Base-by-base conservation (phyloP, 2,113 vertebrate species). In the Mohoua ochrocephala region DNA sequence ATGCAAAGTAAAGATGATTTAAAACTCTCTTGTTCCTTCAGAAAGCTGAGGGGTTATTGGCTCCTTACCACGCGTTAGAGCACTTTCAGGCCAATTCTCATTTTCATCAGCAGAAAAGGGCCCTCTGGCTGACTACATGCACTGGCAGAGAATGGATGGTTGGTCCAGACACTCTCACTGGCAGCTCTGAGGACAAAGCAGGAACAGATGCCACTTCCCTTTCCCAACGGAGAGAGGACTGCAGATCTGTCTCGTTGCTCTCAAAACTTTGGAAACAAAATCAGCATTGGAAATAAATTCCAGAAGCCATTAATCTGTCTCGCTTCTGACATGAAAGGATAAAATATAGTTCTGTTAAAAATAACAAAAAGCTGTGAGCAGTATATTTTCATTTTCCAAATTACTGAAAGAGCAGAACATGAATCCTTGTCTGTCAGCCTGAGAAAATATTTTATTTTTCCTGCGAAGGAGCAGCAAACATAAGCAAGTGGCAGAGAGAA, bases 321-420 rank as follows among this genome's bases (percentile, higher is more conserved):
- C 17, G 6, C 79, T 84, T 93, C 80, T 97, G 96, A 94, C 91
- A 93, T 31, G 64, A 94, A 89, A 93, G 92, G 80, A 91, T 96
- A 87, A 96, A 96, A 94, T 95, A 93, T 91, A 94, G 92, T 84
- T 91, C 88, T 93, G 92, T 95, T 95, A 49, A 92, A 95, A 96
- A 80, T 45, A 7, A 45, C 68, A 86, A 94, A 84, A 94, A 84
- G 68, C 88, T 84, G 56, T 84, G 61, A 94, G 90, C 76, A 75
- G 73, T 96, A 75, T 93, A 89, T 96, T 96, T 96, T 96, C 95
- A 96, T 97, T 93, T 96, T 96, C 91, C 88, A 96, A 96, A 96
- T 97, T 92, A 97, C 91, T 89, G 93, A 92, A 94, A 96, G 69
- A 96, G 84, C 82, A 96, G 90, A 93, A 92, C 88, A 96, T 95